Percentiles rank a stretch among this genome's conserved stretches.
Evolutionary conservation across 2,888 invertebrate species (phyloP).

Genomic region (Leucophora obtusa): DNA sequence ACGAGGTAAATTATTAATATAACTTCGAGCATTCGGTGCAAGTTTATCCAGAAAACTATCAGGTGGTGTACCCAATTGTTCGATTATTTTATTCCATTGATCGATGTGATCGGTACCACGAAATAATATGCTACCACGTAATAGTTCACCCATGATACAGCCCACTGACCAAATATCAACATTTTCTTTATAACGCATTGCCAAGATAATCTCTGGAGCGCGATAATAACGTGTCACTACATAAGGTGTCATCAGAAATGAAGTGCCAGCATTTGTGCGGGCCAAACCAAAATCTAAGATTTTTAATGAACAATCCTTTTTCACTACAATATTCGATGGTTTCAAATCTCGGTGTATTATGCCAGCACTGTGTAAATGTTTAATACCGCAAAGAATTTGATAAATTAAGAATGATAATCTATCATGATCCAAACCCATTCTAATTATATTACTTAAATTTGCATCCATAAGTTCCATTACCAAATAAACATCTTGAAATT

Average conservation of each 20-base stretch:
- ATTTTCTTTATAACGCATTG: slow-evolving; percentile 99
- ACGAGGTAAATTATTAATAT: slow-evolving; percentile 98
- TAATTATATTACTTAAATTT: slow-evolving; percentile 98
- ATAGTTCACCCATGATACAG: slow-evolving; percentile 99
- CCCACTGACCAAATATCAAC: slow-evolving; percentile 99
- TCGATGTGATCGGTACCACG: slow-evolving; percentile 99
- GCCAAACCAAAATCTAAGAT: slow-evolving; percentile 99
- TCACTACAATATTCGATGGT: slow-evolving; percentile 99
- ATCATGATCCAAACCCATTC: slow-evolving; percentile 99
- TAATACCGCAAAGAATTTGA: slow-evolving; percentile 99
- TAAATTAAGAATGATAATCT: slow-evolving; percentile 99
- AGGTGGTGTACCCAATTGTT: slow-evolving; percentile 97
- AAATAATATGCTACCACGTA: slow-evolving; percentile 97
- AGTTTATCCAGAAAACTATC: slow-evolving; percentile 97
- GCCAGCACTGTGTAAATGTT: slow-evolving; percentile 98
- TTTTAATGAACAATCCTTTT: slow-evolving; percentile 99
- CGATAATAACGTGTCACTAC: slow-evolving; percentile 99
- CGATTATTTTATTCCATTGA: slow-evolving; percentile 99
- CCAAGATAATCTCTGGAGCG: slow-evolving; percentile 98
- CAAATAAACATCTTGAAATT: slow-evolving; percentile 99
- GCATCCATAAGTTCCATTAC: slow-evolving; percentile 99
- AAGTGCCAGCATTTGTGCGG: slow-evolving; percentile 93
- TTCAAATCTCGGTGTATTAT: slow-evolving; percentile 99
- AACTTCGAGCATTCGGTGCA: slow-evolving; percentile 97
- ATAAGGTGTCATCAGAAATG: slow-evolving; percentile 99